A percentile compares a stretch with the other conserved stretches of the same genome.
phyloP scores from a whole-genome alignment of 1,140 invertebrate genomes.

The Gryon sp. region DNA sequence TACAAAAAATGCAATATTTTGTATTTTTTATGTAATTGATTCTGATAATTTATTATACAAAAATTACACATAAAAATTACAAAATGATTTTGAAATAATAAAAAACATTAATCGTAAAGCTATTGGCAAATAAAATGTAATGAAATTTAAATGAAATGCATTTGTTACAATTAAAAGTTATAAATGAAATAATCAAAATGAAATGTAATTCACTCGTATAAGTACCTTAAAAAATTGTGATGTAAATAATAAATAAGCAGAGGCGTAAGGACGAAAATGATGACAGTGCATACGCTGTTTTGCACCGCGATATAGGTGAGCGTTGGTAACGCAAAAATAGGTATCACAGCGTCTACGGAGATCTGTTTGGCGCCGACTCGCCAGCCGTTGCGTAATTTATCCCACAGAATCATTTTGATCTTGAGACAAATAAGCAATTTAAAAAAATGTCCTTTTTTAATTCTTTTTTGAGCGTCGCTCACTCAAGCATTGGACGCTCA shows the following conservation, averaged over 20 bases:
- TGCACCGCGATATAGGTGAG: constrained; percentile 82
- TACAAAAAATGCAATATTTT: no score
- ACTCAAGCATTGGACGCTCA: constrained; percentile 6
- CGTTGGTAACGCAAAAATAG: constrained; percentile 82
- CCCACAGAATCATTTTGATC: constrained; percentile 73
- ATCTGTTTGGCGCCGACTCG: constrained; percentile 79
- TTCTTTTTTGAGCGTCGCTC: neutral
- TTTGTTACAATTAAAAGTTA: neutral
- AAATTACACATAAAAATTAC: no score
- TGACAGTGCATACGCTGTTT: constrained; percentile 81
- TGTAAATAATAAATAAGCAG: constrained; percentile 83
- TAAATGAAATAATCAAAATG: neutral
- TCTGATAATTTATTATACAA: no score
- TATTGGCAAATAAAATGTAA: no score
- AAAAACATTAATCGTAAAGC: no score
- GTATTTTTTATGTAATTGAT: no score
- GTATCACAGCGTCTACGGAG: constrained; percentile 82
- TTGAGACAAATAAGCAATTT: neutral
- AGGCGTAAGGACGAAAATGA: constrained; percentile 82
- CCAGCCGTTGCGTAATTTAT: constrained; percentile 76
- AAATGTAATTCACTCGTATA: neutral
- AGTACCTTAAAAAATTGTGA: constrained; percentile 80
- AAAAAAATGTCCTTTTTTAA: no score
- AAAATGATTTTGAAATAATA: no score
- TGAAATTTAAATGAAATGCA: neutral